Percentiles rank a stretch among this genome's conserved stretches.
phyloP scores from a whole-genome alignment of 2,888 invertebrate species.

The Heliconius charithonia region DNA sequence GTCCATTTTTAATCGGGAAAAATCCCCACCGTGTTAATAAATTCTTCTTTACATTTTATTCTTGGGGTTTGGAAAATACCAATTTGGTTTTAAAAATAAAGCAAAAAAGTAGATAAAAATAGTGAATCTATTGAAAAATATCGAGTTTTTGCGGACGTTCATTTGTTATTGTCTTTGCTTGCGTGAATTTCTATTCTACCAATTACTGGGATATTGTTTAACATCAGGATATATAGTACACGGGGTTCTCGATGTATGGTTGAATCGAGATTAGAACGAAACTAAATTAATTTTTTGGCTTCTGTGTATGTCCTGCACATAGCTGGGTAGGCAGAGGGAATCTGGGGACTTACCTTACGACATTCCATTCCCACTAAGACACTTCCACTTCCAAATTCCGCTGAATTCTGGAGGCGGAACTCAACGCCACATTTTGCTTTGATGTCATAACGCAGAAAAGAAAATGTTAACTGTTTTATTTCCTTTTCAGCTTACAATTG shows the following conservation, averaged over 20 bases:
- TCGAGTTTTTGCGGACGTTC: background rate
- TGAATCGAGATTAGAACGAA: background rate
- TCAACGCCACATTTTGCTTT: no score
- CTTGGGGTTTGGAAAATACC: conserved; percentile 12
- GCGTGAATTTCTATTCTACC: background rate
- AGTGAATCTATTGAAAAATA: conserved; percentile 17
- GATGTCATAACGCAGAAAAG: no score
- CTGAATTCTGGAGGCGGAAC: background rate
- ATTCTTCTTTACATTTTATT: conserved; percentile 39
- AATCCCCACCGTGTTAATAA: conserved; percentile 45
- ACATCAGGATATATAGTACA: background rate
- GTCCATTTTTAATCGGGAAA: conserved; percentile 49
- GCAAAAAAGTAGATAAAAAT: conserved; percentile 11
- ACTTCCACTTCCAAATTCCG: background rate
- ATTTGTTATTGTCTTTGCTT: conserved; percentile 11
- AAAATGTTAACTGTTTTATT: no score
- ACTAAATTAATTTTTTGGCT: background rate
- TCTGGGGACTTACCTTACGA: no score
- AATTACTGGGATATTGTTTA: conserved; percentile 6
- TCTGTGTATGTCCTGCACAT: background rate
- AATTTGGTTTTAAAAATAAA: conserved; percentile 1
- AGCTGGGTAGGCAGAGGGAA: background rate
- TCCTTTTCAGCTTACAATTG: no score
- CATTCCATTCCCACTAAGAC: background rate
- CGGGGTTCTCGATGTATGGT: background rate